These are phyloP conservation scores for Schizopygopsis pylzovi DNA, from an alignment of 2,797 vertebrate species.

Conservation along the genomic window DNA sequence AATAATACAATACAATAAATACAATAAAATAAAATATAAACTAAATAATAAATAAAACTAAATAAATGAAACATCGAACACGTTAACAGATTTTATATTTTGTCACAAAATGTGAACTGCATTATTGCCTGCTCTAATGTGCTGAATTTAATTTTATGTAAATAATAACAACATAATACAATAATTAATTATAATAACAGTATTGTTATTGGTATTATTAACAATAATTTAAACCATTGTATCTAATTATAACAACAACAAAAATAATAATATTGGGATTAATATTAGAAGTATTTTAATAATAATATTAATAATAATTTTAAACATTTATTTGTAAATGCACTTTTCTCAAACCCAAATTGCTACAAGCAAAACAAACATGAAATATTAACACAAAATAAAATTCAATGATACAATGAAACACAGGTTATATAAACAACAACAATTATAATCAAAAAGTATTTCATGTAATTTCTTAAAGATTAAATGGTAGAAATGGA, in stretches of 20 bases:
- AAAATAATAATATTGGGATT: neutral
- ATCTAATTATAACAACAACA: neutral
- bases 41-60: too few species aligned
- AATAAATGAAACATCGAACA: too few species aligned
- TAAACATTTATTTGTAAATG: neutral
- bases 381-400: neutral
- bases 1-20: too few species aligned
- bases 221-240: neutral
- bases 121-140: too few species aligned
- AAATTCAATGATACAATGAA: neutral
- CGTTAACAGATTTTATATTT: too few species aligned
- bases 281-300: neutral
- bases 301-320: neutral
- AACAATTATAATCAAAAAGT: constrained; percentile 4
- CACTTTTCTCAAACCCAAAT: neutral
- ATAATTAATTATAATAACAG: too few species aligned
- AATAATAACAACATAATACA: neutral
- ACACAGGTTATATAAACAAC: neutral
- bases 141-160: too few species aligned
- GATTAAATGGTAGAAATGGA: neutral
- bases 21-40: neutral
- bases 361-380: neutral
- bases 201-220: neutral
- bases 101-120: too few species aligned
- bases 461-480: neutral